These are phyloP conservation scores for Takifugu rubripes DNA, from an alignment of 2,797 vertebrate genomes.

Conservation along the genomic window DNA sequence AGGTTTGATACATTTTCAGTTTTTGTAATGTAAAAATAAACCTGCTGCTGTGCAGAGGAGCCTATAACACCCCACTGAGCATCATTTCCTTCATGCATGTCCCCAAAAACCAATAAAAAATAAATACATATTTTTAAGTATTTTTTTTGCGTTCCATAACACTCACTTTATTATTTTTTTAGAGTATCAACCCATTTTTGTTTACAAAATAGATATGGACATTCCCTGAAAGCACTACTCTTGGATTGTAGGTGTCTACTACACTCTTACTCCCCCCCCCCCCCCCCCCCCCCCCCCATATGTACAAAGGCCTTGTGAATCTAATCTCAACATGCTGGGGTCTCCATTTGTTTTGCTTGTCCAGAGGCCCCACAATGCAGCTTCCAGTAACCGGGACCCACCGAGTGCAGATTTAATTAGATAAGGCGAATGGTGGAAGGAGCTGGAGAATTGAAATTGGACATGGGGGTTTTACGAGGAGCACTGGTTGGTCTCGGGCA, in stretches of 20 bases:
- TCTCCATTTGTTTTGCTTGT: conserved; percentile 79
- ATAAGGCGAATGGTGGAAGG: conserved; percentile 72
- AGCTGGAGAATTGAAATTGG: conserved; percentile 74
- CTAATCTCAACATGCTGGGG: conserved; percentile 75
- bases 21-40: neutral
- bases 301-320: conserved; percentile 72
- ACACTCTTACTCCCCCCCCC: conserved; percentile 14
- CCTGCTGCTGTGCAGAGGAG: no score
- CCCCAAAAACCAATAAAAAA: no score
- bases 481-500: conserved; percentile 56
- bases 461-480: conserved; percentile 68
- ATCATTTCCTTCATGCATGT: no score
- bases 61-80: no score
- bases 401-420: conserved; percentile 79
- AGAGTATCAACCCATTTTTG: no score
- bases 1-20: neutral
- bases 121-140: no score
- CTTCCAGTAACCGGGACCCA: conserved; percentile 69
- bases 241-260: conserved; percentile 13
- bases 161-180: no score
- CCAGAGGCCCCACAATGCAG: conserved; percentile 70
- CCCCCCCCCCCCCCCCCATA: conserved; percentile 34
- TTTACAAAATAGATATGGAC: no score
- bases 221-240: conserved; percentile 3
- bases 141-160: no score